phyloP scores from a whole-genome alignment of 2,113 vertebrate species.

The Okapia johnstoni region DNA sequence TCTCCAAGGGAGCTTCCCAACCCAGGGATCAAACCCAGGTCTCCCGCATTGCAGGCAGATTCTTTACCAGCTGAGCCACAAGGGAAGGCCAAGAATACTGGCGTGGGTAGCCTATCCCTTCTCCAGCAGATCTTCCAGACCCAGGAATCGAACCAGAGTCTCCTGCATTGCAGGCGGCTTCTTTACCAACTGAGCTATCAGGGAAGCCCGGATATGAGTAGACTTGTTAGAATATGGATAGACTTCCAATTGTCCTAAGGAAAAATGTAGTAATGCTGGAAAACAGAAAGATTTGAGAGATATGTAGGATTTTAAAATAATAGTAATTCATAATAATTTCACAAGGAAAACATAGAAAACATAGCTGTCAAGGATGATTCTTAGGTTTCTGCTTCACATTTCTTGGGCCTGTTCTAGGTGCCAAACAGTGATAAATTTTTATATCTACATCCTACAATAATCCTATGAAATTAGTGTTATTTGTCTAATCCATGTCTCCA shows the following conservation, averaged over 20 bases:
- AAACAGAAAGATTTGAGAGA: not conserved
- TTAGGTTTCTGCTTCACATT: not conserved
- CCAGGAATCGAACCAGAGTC: not conserved
- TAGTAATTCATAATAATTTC: not conserved
- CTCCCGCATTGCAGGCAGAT: not conserved
- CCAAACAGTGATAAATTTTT: not conserved
- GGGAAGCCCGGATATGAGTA: not conserved
- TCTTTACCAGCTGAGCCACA: not conserved
- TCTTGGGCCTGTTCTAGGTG: not conserved
- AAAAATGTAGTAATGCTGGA: not conserved
- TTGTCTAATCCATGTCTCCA: not conserved
- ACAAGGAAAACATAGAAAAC: not conserved
- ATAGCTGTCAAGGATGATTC: not conserved
- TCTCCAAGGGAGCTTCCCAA: not conserved
- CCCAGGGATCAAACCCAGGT: not conserved
- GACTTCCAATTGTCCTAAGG: not conserved
- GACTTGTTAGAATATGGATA: not conserved
- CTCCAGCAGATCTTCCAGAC: not conserved
- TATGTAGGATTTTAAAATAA: not conserved
- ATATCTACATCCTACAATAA: not conserved
- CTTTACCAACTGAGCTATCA: not conserved
- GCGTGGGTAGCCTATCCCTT: not conserved
- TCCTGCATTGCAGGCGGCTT: not conserved
- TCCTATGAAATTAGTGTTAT: not conserved
- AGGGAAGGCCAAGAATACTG: not conserved